These are phyloP conservation scores for Drosophila lacicola DNA, from an alignment of 2,888 invertebrate species.

Conservation along the genomic window DNA sequence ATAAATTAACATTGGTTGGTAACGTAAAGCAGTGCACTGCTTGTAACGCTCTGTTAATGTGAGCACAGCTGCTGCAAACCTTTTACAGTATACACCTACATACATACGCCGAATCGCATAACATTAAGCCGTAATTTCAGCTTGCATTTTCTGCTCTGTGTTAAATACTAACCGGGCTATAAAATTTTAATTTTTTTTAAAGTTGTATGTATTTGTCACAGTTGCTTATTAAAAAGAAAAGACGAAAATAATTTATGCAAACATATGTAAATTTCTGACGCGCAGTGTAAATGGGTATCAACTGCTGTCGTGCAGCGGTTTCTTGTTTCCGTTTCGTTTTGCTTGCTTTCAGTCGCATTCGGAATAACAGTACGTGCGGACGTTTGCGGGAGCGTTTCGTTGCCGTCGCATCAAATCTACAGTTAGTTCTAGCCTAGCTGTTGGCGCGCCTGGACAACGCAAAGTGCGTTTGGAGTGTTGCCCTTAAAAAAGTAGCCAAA, in stretches of 20 bases:
- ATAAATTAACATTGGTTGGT: neutral
- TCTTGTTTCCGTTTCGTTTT: constrained; percentile 63
- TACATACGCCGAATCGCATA: neutral
- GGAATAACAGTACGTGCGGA: constrained; percentile 62
- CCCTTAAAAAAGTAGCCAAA: constrained; percentile 55
- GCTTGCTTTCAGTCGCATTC: constrained; percentile 48
- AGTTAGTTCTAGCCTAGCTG: constrained; percentile 63
- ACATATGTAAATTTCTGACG: constrained; percentile 28
- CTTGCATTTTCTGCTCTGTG: too few relatives aligned
- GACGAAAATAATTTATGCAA: neutral
- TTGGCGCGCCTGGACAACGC: constrained; percentile 63
- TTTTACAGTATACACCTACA: constrained; percentile 23
- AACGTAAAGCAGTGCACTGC: neutral
- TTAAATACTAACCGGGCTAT: neutral
- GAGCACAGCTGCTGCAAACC: constrained; percentile 8
- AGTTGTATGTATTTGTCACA: neutral
- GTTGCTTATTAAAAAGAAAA: neutral
- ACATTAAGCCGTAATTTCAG: neutral
- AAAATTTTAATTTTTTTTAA: neutral
- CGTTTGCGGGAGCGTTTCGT: constrained; percentile 31
- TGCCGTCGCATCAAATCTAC: constrained; percentile 48
- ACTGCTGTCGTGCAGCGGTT: constrained; percentile 47
- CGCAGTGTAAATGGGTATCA: constrained; percentile 46
- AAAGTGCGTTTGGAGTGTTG: constrained; percentile 53
- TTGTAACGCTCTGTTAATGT: constrained; percentile 10